Conservation (phyloP, 2,797 vertebrate genomes). For the Spinibarbus caldwelli region DNA sequence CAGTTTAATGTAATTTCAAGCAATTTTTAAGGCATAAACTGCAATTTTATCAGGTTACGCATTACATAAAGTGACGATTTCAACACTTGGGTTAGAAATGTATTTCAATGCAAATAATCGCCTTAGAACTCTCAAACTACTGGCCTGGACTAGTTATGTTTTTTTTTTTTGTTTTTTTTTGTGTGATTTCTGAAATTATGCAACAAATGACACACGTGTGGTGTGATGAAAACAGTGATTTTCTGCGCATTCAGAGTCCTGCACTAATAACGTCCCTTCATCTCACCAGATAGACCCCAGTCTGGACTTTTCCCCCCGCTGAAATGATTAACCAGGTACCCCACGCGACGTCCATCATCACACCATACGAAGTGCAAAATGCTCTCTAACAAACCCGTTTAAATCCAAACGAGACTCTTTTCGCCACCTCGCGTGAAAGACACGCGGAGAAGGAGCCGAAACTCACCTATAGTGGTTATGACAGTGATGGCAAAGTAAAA, state of each 20-base stretch:
- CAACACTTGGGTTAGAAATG: neutral
- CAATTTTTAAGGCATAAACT: neutral
- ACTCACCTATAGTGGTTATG: slow-evolving; percentile 98
- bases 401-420: neutral
- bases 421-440: neutral
- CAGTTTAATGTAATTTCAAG: neutral
- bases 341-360: neutral
- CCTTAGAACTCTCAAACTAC: neutral
- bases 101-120: neutral
- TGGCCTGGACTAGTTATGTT: neutral
- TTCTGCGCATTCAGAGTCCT: neutral
- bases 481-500: slow-evolving; percentile 99
- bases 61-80: neutral
- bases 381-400: neutral
- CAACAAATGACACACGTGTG: slow-evolving; percentile 29
- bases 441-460: neutral
- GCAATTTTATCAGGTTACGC: neutral
- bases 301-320: neutral
- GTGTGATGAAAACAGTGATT: neutral
- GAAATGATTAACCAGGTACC: neutral
- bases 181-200: neutral
- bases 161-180: too few relatives aligned
- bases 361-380: neutral
- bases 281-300: neutral
- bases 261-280: slow-evolving; percentile 5